These are phyloP conservation scores for Bombus waltoni DNA, from an alignment of 1,140 invertebrate species.

Conservation along the genomic window DNA sequence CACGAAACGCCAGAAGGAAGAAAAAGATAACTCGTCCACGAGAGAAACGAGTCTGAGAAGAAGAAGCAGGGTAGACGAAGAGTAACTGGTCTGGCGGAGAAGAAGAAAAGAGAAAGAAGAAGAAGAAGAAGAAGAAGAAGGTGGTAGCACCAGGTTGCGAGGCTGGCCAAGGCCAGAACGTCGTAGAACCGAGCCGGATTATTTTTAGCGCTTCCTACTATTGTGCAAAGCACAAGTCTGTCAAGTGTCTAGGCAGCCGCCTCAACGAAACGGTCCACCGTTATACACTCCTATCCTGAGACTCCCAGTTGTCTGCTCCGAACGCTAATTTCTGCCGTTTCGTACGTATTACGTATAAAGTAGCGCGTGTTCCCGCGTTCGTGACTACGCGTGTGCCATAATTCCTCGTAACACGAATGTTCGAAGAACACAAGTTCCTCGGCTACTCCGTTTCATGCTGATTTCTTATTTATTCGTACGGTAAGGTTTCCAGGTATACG, in stretches of 20 bases:
- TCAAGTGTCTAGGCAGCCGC: conserved; percentile 71
- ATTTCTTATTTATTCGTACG: too few relatives aligned
- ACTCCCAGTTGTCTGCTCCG: conserved; percentile 12
- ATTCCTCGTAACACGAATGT: too few relatives aligned
- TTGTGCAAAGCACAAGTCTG: conserved; percentile 73
- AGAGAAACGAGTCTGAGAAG: conserved; percentile 3
- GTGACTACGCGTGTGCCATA: too few relatives aligned
- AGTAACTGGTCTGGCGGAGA: conserved; percentile 11
- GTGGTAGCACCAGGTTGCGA: conserved; percentile 68
- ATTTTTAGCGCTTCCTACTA: conserved; percentile 76
- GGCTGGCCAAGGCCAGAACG: conserved; percentile 72
- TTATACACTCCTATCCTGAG: conserved; percentile 32
- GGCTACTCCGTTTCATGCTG: too few relatives aligned
- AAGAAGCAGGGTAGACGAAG: conserved; percentile 37
- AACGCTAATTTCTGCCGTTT: conserved; percentile 14
- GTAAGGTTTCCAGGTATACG: too few relatives aligned
- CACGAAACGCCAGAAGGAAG: background rate
- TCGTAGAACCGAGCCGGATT: conserved; percentile 65
- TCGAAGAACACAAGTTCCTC: too few relatives aligned
- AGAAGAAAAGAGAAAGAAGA: background rate
- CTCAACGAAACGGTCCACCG: conserved; percentile 55
- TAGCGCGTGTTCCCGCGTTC: too few relatives aligned
- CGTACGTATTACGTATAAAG: too few relatives aligned
- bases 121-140: conserved; percentile 27
- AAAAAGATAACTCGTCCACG: background rate